phyloP scores from a whole-genome alignment of 2,113 vertebrate species.

The Alexandromys fortis region DNA sequence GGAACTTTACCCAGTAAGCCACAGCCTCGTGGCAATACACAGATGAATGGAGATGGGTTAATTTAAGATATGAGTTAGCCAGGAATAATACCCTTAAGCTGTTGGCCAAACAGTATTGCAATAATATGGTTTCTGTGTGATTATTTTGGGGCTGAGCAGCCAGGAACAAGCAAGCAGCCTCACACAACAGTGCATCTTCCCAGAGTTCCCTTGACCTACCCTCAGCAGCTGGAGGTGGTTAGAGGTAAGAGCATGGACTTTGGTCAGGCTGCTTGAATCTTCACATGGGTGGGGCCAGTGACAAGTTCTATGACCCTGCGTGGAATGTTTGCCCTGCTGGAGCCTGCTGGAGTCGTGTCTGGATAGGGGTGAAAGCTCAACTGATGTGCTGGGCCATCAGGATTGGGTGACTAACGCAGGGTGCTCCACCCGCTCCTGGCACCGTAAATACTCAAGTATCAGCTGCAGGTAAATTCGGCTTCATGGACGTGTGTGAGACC shows the following conservation, averaged over 20 bases:
- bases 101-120: too few species aligned
- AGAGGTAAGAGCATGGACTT: too few species aligned
- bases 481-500: background rate
- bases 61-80: too few species aligned
- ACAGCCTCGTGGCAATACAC: too few species aligned
- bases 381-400: background rate
- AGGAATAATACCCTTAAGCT: too few species aligned
- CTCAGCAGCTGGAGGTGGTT: background rate
- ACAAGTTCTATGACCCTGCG: background rate
- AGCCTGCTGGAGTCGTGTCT: background rate
- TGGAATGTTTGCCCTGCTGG: too few species aligned
- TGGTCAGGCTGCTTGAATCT: background rate
- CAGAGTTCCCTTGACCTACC: too few species aligned
- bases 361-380: background rate
- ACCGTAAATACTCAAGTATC: background rate
- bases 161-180: too few species aligned
- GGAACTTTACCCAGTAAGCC: too few species aligned
- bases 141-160: too few species aligned
- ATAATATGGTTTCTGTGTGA: too few species aligned
- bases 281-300: background rate
- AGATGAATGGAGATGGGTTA: too few species aligned
- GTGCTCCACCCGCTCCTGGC: background rate
- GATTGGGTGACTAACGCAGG: background rate
- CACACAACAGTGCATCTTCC: background rate
- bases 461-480: background rate